These are phyloP conservation scores for Cylloceria caligata DNA, from an alignment of 2,888 invertebrate genomes.

Conservation along the genomic window DNA sequence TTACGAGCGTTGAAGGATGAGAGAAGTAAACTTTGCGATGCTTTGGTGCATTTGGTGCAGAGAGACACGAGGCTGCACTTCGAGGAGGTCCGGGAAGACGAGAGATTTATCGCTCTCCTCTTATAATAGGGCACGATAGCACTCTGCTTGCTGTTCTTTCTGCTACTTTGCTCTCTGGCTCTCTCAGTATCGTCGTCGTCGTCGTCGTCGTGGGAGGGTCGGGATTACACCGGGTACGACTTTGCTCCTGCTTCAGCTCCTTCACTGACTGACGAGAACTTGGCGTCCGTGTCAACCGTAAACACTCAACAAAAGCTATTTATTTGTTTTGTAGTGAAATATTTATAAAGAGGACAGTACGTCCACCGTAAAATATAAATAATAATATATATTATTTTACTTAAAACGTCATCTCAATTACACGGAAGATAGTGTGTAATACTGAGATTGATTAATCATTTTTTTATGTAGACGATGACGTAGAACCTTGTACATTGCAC, in stretches of 20 bases:
- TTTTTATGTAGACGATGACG: too few species aligned
- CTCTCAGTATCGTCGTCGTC: too few species aligned
- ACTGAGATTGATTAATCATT: too few species aligned
- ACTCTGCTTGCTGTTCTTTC: constrained; percentile 16
- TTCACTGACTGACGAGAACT: neutral
- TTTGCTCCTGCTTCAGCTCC: neutral
- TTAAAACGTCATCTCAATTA: too few species aligned
- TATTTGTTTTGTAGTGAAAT: too few species aligned
- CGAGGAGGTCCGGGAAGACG: constrained; percentile 78
- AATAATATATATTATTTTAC: too few species aligned
- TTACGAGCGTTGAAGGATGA: constrained; percentile 4
- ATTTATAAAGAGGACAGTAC: too few species aligned
- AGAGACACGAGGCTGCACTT: constrained; percentile 69
- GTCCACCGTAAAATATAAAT: too few species aligned
- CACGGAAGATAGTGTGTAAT: too few species aligned
- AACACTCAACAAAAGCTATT: neutral
- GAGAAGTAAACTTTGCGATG: constrained; percentile 27
- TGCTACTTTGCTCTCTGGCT: constrained; percentile 31
- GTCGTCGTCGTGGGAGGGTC: constrained; percentile 75
- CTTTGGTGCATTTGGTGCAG: constrained; percentile 51
- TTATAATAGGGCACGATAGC: constrained; percentile 76
- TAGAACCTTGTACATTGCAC: too few species aligned
- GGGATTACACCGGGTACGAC: constrained; percentile 25
- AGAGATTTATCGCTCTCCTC: constrained; percentile 79
- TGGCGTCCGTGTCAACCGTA: neutral